Evolutionary conservation across 2,888 invertebrate genomes (phyloP).

Genomic region (Dasypogon diadema): DNA sequence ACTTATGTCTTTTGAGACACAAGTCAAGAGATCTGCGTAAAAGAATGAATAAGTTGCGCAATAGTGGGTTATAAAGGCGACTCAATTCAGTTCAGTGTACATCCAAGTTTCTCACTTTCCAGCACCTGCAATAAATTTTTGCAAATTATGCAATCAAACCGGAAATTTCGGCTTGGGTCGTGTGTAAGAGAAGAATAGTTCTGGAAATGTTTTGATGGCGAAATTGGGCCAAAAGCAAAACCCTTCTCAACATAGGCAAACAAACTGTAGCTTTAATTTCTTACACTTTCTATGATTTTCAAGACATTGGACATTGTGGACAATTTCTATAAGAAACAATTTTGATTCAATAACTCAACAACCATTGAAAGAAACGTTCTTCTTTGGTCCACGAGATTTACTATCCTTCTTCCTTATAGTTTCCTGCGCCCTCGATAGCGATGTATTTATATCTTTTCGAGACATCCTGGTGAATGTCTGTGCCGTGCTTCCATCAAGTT

Average conservation of each 20-base stretch:
- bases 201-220: background rate
- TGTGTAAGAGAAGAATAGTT: background rate
- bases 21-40: background rate
- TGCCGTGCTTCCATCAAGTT: constrained; percentile 26
- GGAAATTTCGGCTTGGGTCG: background rate
- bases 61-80: background rate
- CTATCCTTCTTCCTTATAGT: background rate
- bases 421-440: background rate
- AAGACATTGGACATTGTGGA: background rate
- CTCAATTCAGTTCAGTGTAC: background rate
- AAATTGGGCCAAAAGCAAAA: too few species aligned
- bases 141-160: background rate
- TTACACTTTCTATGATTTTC: too few species aligned
- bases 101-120: background rate
- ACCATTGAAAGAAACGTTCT: background rate
- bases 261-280: too few species aligned
- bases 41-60: background rate
- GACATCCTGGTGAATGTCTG: constrained; percentile 1
- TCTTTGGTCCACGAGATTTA: background rate
- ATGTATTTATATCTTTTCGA: background rate
- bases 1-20: background rate
- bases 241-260: too few species aligned
- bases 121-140: background rate
- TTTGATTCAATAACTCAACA: too few species aligned
- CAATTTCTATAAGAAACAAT: background rate